Conservation (phyloP, 2,797 vertebrate genomes). For the Australoheros facetus region DNA sequence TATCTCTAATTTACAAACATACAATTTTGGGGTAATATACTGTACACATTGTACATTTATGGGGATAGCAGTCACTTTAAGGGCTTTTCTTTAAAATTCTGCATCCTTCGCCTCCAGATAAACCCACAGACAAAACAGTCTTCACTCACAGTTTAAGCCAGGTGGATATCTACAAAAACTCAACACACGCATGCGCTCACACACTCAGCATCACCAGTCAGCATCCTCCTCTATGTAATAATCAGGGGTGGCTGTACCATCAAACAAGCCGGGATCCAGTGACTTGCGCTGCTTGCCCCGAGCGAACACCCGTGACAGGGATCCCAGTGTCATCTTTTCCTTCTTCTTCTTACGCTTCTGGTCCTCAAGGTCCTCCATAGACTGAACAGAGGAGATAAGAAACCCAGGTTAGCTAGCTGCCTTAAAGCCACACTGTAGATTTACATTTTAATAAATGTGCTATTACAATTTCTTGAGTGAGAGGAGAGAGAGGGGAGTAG, state of each 20-base stretch:
- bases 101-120: conserved; percentile 21
- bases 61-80: conserved; percentile 75
- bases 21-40: conserved; percentile 84
- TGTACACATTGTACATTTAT: conserved; percentile 84
- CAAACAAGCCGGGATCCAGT: conserved; percentile 94
- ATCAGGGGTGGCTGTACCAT: conserved; percentile 93
- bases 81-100: conserved; percentile 61
- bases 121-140: conserved; percentile 30
- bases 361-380: conserved; percentile 98
- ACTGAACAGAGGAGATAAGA: conserved; percentile 76
- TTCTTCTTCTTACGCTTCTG: conserved; percentile 99
- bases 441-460: neutral
- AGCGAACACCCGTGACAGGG: conserved; percentile 95
- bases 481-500: neutral
- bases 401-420: conserved; percentile 4
- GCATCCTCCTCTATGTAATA: conserved; percentile 99
- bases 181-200: conserved; percentile 41
- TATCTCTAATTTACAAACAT: conserved; percentile 85
- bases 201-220: conserved; percentile 90
- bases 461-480: neutral
- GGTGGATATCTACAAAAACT: conserved; percentile 42
- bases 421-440: neutral
- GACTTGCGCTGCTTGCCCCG: conserved; percentile 96
- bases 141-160: conserved; percentile 58
- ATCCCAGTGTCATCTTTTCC: conserved; percentile 97